A percentile compares a stretch with the other conserved stretches of the same genome.
Conservation (phyloP, 2,888 invertebrate species). For the Chromoteleia sp. region DNA sequence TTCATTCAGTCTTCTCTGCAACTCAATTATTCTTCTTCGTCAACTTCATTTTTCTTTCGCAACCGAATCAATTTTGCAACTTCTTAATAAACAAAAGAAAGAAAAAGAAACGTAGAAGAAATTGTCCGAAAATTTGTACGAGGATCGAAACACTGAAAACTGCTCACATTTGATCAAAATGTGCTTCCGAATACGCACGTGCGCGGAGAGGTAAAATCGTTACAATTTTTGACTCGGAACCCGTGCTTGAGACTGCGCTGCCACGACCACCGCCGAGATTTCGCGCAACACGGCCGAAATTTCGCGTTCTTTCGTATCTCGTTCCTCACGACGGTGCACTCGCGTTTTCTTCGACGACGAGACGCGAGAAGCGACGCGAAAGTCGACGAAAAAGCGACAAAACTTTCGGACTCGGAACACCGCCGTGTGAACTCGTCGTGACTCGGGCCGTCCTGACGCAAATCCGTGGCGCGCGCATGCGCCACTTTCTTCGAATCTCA, state of each 20-base stretch:
- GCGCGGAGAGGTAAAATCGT: constrained; percentile 3
- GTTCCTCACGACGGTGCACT: constrained; percentile 12
- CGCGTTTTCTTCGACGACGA: constrained; percentile 21
- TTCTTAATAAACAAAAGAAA: too few species aligned
- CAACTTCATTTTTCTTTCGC: constrained; percentile 2
- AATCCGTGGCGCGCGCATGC: constrained; percentile 50
- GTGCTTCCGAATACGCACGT: constrained; percentile 4
- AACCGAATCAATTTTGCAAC: too few species aligned
- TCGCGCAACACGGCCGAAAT: constrained; percentile 9
- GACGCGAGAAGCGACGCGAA: constrained; percentile 7
- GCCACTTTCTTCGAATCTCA: constrained; percentile 61
- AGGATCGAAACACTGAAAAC: constrained; percentile 5
- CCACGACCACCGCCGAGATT: constrained; percentile 17
- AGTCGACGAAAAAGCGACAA: constrained; percentile 31
- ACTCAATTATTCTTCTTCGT: neutral
- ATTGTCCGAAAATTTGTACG: neutral
- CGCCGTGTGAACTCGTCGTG: constrained; percentile 24
- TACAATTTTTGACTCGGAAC: neutral
- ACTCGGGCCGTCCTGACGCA: constrained; percentile 42
- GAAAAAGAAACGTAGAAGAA: neutral
- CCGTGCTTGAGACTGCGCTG: constrained; percentile 3
- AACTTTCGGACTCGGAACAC: constrained; percentile 20
- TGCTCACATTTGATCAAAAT: constrained; percentile 2
- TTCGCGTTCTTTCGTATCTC: neutral
- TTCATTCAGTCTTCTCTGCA: neutral